Percentiles rank a stretch among this genome's conserved stretches.
Evolutionary conservation across 2,888 invertebrate genomes (phyloP).

Genomic region (Halictus quadricinctus): DNA sequence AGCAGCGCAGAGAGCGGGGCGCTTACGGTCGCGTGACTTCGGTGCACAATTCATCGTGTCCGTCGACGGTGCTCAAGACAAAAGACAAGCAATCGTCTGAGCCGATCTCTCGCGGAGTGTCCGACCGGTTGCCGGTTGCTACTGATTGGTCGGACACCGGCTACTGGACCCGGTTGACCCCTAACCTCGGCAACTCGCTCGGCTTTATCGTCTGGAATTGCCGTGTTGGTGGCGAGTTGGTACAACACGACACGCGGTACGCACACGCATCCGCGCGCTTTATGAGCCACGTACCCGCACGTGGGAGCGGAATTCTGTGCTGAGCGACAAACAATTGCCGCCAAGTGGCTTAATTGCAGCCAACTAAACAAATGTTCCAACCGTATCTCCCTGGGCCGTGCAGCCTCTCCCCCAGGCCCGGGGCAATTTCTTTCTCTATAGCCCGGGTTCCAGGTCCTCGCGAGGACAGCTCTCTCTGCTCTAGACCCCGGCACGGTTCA

Average conservation of each 20-base stretch:
- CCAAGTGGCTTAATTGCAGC: constrained; percentile 83
- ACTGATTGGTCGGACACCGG: constrained; percentile 77
- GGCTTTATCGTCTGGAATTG: constrained; percentile 80
- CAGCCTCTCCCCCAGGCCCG: constrained; percentile 17
- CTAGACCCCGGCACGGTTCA: not conserved
- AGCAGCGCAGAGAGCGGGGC: not conserved
- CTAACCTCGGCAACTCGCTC: constrained; percentile 80
- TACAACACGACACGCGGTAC: constrained; percentile 59
- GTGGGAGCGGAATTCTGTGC: constrained; percentile 82
- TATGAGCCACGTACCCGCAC: constrained; percentile 63
- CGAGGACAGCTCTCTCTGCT: not conserved
- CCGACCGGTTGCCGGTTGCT: constrained; percentile 57
- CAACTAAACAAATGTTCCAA: constrained; percentile 82
- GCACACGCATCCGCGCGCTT: constrained; percentile 54
- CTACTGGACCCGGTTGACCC: constrained; percentile 81
- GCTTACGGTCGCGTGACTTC: constrained; percentile 54
- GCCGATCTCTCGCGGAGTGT: constrained; percentile 66
- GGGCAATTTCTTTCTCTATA: constrained; percentile 52
- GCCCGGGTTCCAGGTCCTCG: constrained; percentile 48
- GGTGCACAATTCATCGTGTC: constrained; percentile 58
- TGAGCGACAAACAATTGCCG: constrained; percentile 83
- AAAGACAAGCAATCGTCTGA: constrained; percentile 67
- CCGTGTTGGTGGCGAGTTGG: constrained; percentile 75
- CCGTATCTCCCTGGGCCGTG: constrained; percentile 68
- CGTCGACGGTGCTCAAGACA: constrained; percentile 53